Evolutionary conservation across 2,113 vertebrate genomes (phyloP), one percentile per base, ranked within the genome.

Genomic region (Neodontobutis hainanensis): DNA sequence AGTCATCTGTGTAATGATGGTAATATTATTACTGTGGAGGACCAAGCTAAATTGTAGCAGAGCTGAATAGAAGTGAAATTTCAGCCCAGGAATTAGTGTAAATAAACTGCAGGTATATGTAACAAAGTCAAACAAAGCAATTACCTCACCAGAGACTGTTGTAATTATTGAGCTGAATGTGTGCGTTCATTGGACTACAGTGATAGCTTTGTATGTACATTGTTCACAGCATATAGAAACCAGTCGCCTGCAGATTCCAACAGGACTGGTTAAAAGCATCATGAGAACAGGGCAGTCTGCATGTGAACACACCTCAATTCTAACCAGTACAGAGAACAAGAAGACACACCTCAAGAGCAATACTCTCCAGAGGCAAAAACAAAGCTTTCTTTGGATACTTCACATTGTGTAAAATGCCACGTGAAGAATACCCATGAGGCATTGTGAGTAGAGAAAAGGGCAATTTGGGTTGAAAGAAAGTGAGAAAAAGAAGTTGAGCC

Each of bases 1-100:
- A 73, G 57, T 80, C 65, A 80, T 83, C 60, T 83, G 68, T 75
- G 74, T 81, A 75, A 88, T 70, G 62, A 72, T 14, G 46, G 69
- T 79, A 70, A 77, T 75, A 80, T 67, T 77, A 65, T 73, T 66
- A 70, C 65, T 42, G 10, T 6, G 60, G 44, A 9, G 48, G 48
- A 34, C 1, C 62, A 59, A 61, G 60, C 51, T 71, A 65, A 71
- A 80, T 71, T 70, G 68, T 52, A 69, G 49, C 3, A 1, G 48
- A 62, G 61, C 38, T 0, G n/a, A 44, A 19, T 79, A 35, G 15
- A 68, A 77, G 61, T 51, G 57, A 70, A 64, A 67, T 68, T 73
- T 51, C 40, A 63, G 50, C 57, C 38, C 11, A n/a, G 44, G 40
- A 61, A 73, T 68, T 48, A 40, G 71, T n/a, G 56, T 15, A 7